phyloP scores from a whole-genome alignment of 2,888 invertebrate species.

The Agonopterix arenella region DNA sequence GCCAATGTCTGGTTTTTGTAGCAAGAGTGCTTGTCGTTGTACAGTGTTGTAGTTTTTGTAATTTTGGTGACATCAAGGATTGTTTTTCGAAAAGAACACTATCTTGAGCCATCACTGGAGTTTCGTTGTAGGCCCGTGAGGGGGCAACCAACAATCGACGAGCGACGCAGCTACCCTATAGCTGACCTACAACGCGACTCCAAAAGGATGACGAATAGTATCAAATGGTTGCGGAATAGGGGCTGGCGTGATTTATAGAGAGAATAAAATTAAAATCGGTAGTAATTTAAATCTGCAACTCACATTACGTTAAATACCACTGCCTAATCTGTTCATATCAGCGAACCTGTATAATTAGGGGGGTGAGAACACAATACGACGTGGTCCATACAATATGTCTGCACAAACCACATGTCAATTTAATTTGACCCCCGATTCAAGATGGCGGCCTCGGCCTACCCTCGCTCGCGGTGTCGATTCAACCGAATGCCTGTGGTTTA shows the following conservation, averaged over 20 bases:
- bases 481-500: conserved; percentile 58
- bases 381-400: conserved; percentile 62
- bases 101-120: too few species aligned
- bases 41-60: too few species aligned
- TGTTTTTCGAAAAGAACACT: too few species aligned
- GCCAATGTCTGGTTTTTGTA: too few species aligned
- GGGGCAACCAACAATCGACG: too few species aligned
- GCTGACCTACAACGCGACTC: too few species aligned
- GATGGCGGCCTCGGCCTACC: conserved; percentile 62
- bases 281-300: conserved; percentile 45
- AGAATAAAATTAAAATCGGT: conserved; percentile 32
- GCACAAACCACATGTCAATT: conserved; percentile 71
- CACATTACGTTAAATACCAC: conserved; percentile 61
- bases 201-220: too few species aligned
- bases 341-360: conserved; percentile 67
- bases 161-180: too few species aligned
- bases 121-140: too few species aligned
- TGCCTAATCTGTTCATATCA: conserved; percentile 60
- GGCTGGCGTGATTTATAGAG: conserved; percentile 34
- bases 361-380: conserved; percentile 67
- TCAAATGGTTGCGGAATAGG: conserved; percentile 20
- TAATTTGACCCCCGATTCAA: conserved; percentile 71
- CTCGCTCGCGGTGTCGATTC: conserved; percentile 40
- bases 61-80: too few species aligned
- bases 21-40: too few species aligned